A percentile compares a stretch with the other conserved stretches of the same genome.
Evolutionary conservation across 2,113 vertebrate species (phyloP).

Genomic region (Nerophis ophidion): DNA sequence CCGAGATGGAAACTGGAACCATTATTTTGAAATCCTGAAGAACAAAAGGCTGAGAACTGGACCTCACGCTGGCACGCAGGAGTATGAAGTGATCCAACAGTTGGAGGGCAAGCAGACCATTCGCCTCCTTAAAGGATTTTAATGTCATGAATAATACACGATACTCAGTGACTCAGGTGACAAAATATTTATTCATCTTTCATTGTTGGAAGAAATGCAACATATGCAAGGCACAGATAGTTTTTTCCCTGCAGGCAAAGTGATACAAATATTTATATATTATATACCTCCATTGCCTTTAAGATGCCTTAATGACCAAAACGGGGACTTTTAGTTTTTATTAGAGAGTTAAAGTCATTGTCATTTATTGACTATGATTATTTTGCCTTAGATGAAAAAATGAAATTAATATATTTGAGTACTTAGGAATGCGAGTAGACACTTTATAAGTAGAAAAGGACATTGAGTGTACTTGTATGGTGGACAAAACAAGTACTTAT

Average conservation of each 20-base stretch:
- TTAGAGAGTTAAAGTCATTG: not conserved
- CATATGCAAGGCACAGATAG: no score
- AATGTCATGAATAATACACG: not conserved
- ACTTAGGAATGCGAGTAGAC: no score
- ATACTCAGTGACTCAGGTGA: not conserved
- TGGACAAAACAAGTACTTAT: no score
- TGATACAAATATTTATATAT: no score
- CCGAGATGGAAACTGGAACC: constrained; percentile 44
- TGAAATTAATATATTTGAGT: not conserved
- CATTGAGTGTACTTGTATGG: no score
- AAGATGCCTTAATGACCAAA: no score
- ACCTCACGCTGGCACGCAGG: constrained; percentile 21
- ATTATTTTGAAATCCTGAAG: constrained; percentile 28
- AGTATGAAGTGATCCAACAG: constrained; percentile 26
- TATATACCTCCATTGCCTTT: no score
- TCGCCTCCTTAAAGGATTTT: constrained; percentile 1
- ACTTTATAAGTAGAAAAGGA: no score
- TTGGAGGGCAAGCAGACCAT: constrained; percentile 7
- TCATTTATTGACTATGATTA: not conserved
- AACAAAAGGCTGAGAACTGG: constrained; percentile 22
- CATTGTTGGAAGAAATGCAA: not conserved
- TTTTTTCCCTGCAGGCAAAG: no score
- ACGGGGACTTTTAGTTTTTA: not conserved
- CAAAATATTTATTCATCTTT: not conserved
- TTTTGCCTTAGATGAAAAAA: not conserved